A percentile compares a stretch with the other conserved stretches of the same genome.
Evolutionary conservation across 2,113 vertebrate species (phyloP).

Genomic region (Geothlypis trichas): DNA sequence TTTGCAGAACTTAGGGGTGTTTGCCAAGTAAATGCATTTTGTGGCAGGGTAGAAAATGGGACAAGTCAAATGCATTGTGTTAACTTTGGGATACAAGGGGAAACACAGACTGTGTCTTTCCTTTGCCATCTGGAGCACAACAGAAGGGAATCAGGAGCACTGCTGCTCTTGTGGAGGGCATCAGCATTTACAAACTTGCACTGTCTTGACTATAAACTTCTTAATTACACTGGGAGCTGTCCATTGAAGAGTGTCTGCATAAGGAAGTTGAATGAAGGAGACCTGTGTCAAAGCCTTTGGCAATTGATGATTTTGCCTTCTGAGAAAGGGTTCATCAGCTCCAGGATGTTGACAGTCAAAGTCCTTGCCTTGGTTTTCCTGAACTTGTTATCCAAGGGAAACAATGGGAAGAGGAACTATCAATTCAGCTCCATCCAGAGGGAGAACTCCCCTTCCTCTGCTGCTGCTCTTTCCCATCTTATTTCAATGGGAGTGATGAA

Average conservation of each 20-base stretch:
- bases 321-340: background rate
- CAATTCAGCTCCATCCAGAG: background rate
- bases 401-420: accelerated
- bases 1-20: background rate
- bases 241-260: background rate
- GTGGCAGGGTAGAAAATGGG: background rate
- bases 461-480: background rate
- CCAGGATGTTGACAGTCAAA: background rate
- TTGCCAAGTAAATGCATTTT: background rate
- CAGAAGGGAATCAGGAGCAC: background rate
- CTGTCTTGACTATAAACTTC: background rate
- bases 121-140: background rate
- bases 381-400: background rate
- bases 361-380: background rate
- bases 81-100: background rate
- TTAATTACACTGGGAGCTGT: background rate
- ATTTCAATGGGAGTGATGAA: background rate
- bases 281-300: background rate
- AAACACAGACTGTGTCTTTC: background rate
- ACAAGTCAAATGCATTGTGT: background rate
- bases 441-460: background rate
- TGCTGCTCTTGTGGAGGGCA: background rate
- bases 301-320: background rate
- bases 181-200: background rate
- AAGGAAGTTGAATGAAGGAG: background rate